Conservation (phyloP, 2,113 vertebrate species). For the Aramus guarauna region DNA sequence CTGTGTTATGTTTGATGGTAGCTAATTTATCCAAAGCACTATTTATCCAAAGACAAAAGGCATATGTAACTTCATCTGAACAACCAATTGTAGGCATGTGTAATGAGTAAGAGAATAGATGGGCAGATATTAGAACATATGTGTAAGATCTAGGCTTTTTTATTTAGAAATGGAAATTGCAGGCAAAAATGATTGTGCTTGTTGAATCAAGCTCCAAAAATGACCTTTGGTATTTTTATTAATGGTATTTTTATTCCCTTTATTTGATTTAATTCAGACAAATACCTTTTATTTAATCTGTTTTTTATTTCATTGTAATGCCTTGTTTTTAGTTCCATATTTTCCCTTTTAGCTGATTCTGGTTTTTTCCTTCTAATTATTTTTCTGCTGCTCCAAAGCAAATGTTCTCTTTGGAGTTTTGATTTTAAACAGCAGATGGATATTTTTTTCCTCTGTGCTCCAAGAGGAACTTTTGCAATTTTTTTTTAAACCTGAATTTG, state of each 20-base stretch:
- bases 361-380: background rate
- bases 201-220: background rate
- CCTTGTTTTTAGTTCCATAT: background rate
- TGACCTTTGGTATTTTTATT: background rate
- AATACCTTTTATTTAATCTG: background rate
- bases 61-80: background rate
- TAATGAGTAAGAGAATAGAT: background rate
- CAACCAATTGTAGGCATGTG: background rate
- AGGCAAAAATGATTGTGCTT: background rate
- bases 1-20: background rate
- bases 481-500: background rate
- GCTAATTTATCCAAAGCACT: background rate
- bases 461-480: background rate
- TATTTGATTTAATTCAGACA: background rate
- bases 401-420: slow-evolving; percentile 18
- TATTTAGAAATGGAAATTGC: background rate
- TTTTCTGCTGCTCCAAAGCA: slow-evolving; percentile 6
- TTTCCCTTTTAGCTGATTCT: background rate
- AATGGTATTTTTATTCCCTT: background rate
- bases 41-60: background rate
- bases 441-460: background rate
- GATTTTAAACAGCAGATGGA: slow-evolving; percentile 8
- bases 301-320: background rate
- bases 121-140: background rate
- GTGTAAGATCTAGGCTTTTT: background rate